A percentile compares a stretch with the other conserved stretches of the same genome.
Conservation (phyloP, 2,797 vertebrate species). For the Simalia tracyae region DNA sequence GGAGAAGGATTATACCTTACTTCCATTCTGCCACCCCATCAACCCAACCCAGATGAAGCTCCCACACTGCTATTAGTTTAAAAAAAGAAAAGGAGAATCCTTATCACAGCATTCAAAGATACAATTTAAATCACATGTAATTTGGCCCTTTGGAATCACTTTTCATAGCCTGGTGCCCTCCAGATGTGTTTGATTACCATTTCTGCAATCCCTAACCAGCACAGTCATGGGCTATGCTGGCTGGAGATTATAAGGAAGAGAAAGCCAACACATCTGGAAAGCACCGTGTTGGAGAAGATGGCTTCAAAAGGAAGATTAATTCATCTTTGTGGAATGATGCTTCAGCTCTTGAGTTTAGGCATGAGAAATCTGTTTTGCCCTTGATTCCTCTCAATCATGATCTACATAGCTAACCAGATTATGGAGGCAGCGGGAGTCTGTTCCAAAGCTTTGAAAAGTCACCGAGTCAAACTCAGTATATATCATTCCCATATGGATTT, state of each 20-base stretch:
- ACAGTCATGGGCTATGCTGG: not conserved
- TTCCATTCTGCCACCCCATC: not conserved
- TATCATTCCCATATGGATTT: not conserved
- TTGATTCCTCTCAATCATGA: not conserved
- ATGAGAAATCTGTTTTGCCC: not conserved
- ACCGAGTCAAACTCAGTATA: not conserved
- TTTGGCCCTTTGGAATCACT: not conserved
- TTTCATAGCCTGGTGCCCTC: not conserved
- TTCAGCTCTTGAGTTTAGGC: not conserved
- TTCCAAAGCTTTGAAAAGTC: constrained; percentile 2
- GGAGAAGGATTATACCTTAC: not conserved
- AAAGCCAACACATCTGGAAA: not conserved
- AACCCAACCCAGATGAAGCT: not conserved
- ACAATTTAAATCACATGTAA: not conserved
- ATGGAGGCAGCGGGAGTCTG: not conserved
- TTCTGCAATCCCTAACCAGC: not conserved
- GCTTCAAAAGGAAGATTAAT: not conserved
- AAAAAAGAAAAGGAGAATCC: not conserved
- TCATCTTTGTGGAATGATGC: not conserved
- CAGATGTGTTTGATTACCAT: not conserved
- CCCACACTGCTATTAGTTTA: not conserved
- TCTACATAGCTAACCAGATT: not conserved
- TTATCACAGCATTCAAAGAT: not conserved
- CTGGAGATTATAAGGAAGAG: not conserved
- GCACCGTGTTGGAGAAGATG: too few species aligned